A percentile compares a stretch with the other conserved stretches of the same genome.
Evolutionary conservation across 2,888 invertebrate genomes (phyloP).

Genomic region (Pammene aurita): DNA sequence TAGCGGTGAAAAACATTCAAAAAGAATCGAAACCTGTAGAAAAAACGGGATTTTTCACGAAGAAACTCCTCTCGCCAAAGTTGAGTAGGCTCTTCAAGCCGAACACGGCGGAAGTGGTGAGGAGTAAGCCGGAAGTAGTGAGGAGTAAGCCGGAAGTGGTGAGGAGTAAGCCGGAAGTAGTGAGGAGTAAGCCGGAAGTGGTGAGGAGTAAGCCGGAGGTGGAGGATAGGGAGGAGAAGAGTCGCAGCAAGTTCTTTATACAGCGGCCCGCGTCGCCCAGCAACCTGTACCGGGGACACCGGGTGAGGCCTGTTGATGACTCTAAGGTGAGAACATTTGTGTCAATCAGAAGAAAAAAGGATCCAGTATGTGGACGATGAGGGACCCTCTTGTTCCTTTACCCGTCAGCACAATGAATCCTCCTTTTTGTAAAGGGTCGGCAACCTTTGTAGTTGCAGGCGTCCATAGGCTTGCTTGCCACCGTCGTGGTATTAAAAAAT

Average conservation of each 20-base stretch:
- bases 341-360: too few species aligned
- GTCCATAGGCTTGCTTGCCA: too few species aligned
- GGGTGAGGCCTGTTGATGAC: slow-evolving; percentile 61
- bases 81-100: slow-evolving; percentile 72
- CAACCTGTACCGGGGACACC: slow-evolving; percentile 57
- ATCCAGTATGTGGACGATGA: too few species aligned
- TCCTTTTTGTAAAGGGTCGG: too few species aligned
- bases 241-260: slow-evolving; percentile 74
- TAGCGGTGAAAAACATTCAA: slow-evolving; percentile 60
- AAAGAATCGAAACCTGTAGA: slow-evolving; percentile 58
- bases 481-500: too few species aligned
- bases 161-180: slow-evolving; percentile 62
- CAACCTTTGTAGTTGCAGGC: too few species aligned
- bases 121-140: slow-evolving; percentile 53
- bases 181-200: slow-evolving; percentile 56
- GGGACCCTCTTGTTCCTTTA: too few species aligned
- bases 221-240: slow-evolving; percentile 64
- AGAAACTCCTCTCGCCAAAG: slow-evolving; percentile 74
- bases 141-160: slow-evolving; percentile 58
- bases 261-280: slow-evolving; percentile 67
- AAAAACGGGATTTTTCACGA: slow-evolving; percentile 68
- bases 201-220: slow-evolving; percentile 52
- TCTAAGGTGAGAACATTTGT: slow-evolving; percentile 11
- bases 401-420: too few species aligned
- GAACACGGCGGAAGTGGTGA: slow-evolving; percentile 59